phyloP scores from a whole-genome alignment of 2,113 vertebrate species.

The Puma concolor region DNA sequence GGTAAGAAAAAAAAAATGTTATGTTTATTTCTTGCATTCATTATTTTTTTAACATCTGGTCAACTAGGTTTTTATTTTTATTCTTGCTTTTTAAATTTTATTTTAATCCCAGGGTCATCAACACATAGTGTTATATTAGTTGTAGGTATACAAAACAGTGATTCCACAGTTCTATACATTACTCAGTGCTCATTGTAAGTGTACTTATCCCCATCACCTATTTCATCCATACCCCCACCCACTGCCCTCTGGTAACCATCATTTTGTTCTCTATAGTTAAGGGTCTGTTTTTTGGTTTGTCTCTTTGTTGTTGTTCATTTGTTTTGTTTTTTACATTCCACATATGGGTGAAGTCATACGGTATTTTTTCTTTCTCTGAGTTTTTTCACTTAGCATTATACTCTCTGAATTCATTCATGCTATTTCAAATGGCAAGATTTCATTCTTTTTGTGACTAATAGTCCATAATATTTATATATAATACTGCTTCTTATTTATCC shows the following conservation, averaged over 20 bases:
- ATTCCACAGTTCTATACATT: background rate
- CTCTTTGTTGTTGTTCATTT: background rate
- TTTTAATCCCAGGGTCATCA: background rate
- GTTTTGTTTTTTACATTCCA: background rate
- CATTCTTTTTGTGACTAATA: background rate
- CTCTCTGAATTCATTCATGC: background rate
- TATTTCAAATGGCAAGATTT: background rate
- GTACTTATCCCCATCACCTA: background rate
- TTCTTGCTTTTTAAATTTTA: background rate
- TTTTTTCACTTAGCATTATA: background rate
- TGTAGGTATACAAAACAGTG: background rate
- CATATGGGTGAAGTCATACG: background rate
- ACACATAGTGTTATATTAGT: background rate
- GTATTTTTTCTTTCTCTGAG: background rate
- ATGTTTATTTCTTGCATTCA: background rate
- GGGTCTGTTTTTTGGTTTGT: background rate
- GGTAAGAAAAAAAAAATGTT: background rate
- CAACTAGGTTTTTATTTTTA: background rate
- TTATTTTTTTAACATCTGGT: background rate
- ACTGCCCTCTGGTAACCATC: background rate
- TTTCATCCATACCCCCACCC: background rate
- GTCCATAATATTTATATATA: background rate
- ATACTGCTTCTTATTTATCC: background rate
- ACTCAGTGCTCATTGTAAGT: background rate
- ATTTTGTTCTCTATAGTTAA: background rate